Conservation (phyloP, 2,113 vertebrate species). For the Collichthys lucidus region DNA sequence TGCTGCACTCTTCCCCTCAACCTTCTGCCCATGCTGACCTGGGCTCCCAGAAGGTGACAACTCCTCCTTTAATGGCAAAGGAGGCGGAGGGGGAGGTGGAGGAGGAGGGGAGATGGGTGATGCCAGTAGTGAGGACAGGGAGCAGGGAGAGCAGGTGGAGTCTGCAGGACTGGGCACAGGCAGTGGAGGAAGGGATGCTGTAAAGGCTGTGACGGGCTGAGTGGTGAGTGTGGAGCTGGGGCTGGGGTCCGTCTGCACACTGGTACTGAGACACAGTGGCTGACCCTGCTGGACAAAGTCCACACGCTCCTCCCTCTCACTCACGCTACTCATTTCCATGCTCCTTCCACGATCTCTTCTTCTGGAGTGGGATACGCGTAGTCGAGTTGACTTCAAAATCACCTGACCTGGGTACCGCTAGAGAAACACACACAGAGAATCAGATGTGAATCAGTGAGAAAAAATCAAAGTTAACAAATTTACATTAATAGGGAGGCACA, state of each 20-base stretch:
- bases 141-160: conserved; percentile 77
- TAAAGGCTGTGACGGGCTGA: conserved; percentile 79
- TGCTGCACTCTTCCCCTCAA: conserved; percentile 66
- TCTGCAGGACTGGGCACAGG: conserved; percentile 68
- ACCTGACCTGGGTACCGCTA: conserved; percentile 97
- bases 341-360: conserved; percentile 79
- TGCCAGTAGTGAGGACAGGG: conserved; percentile 69
- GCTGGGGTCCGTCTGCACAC: conserved; percentile 84
- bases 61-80: conserved; percentile 75
- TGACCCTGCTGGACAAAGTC: conserved; percentile 64
- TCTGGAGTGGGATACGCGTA: conserved; percentile 85
- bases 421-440: background rate
- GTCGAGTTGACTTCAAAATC: conserved; percentile 93
- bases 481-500: background rate
- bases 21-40: conserved; percentile 75
- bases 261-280: conserved; percentile 83
- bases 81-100: conserved; percentile 80
- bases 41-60: conserved; percentile 64
- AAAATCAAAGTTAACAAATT: background rate
- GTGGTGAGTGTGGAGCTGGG: conserved; percentile 81
- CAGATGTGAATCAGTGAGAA: background rate
- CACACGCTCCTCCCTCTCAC: conserved; percentile 59
- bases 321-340: conserved; percentile 24
- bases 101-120: conserved; percentile 76
- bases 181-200: conserved; percentile 73